phyloP scores from a whole-genome alignment of 1,140 invertebrate genomes.

The Monomorium pharaonis region DNA sequence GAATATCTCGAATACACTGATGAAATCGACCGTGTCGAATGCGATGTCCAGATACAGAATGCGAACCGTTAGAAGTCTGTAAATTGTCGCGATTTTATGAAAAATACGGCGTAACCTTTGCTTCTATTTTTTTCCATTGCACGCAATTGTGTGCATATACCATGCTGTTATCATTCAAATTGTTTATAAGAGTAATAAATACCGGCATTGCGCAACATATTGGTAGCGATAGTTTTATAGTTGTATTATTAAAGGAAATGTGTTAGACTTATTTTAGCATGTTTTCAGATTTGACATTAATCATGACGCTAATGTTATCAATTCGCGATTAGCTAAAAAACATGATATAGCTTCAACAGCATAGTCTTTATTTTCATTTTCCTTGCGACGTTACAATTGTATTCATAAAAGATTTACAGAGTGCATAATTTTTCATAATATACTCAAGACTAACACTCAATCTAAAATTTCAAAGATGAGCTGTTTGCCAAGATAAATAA shows the following conservation, averaged over 20 bases:
- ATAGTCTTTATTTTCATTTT: neutral
- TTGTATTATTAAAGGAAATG: neutral
- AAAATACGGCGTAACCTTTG: constrained; percentile 35
- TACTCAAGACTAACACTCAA: neutral
- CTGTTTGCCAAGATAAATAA: neutral
- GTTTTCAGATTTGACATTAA: neutral
- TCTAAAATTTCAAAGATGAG: neutral
- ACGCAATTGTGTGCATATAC: neutral
- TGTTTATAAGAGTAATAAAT: neutral
- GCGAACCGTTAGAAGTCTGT: constrained; percentile 63
- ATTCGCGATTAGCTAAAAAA: neutral
- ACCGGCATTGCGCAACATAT: neutral
- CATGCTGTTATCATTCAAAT: neutral
- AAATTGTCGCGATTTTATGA: constrained; percentile 49
- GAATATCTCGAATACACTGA: constrained; percentile 18
- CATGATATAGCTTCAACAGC: neutral
- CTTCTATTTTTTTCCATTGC: neutral
- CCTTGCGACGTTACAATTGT: neutral
- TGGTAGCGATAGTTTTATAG: neutral
- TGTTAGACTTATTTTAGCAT: too few species aligned
- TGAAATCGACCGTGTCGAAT: constrained; percentile 42
- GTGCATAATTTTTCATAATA: neutral
- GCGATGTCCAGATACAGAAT: constrained; percentile 10
- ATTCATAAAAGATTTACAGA: neutral
- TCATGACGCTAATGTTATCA: neutral